Percentiles rank a stretch among this genome's conserved stretches.
Evolutionary conservation across 2,797 vertebrate genomes (phyloP).

Genomic region (Masticophis lateralis): DNA sequence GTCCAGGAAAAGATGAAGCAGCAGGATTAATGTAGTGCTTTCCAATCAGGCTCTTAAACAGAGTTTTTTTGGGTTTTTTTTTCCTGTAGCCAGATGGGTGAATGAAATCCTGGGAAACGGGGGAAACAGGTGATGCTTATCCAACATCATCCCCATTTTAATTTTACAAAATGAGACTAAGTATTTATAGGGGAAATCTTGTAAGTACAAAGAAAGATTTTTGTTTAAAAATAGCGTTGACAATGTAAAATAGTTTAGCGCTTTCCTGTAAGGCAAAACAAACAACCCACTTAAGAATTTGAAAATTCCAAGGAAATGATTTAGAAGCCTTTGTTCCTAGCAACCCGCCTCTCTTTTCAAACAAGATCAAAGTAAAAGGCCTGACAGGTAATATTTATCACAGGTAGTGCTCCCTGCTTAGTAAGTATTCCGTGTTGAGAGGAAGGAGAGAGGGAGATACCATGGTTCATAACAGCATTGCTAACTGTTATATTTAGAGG

Average conservation of each 20-base stretch:
- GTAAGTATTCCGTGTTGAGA: conserved; percentile 42
- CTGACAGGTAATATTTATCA: conserved; percentile 66
- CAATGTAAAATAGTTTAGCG: conserved; percentile 63
- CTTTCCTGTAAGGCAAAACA: conserved; percentile 67
- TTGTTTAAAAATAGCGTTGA: conserved; percentile 69
- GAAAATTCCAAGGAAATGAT: conserved; percentile 64
- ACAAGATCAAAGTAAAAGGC: conserved; percentile 53
- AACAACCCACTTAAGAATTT: conserved; percentile 60
- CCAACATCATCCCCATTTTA: conserved; percentile 55
- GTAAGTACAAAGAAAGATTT: conserved; percentile 65
- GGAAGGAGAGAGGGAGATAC: conserved; percentile 21
- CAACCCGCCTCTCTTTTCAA: conserved; percentile 33
- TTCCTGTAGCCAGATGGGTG: neutral
- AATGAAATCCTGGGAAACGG: conserved; percentile 41
- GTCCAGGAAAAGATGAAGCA: neutral
- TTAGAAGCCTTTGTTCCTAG: conserved; percentile 54
- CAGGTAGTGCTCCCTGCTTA: conserved; percentile 58
- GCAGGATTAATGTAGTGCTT: conserved; percentile 23
- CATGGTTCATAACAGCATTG: conserved; percentile 20
- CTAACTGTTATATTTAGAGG: conserved; percentile 28
- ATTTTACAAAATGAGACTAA: conserved; percentile 57
- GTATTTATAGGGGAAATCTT: conserved; percentile 63
- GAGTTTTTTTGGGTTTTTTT: conserved; percentile 29
- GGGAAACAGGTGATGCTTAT: conserved; percentile 50
- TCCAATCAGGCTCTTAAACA: conserved; percentile 35